phyloP scores from a whole-genome alignment of 2,113 vertebrate genomes.

The Oreochromis niloticus region DNA sequence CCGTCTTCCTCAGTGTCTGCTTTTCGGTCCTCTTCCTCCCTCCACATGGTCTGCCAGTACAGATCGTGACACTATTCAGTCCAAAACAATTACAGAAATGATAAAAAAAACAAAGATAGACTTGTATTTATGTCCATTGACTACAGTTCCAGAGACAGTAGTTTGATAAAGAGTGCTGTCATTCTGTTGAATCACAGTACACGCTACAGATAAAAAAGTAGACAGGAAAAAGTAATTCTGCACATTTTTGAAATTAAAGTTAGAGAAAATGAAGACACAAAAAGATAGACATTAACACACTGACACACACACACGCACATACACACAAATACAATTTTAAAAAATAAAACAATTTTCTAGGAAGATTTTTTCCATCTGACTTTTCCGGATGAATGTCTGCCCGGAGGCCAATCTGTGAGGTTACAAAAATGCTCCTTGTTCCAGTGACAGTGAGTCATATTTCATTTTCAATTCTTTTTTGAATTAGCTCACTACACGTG shows the following conservation, averaged over 20 bases:
- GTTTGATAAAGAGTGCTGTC: background rate
- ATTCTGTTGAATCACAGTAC: background rate
- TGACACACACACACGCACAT: background rate
- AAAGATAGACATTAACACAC: background rate
- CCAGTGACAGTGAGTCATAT: background rate
- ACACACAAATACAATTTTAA: too few relatives aligned
- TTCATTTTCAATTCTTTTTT: background rate
- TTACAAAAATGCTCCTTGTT: background rate
- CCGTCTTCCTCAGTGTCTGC: fast-evolving
- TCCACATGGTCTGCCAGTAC: fast-evolving
- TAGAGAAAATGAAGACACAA: fast-evolving
- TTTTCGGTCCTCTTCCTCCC: background rate
- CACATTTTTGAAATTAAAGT: background rate
- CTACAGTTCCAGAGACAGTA: background rate
- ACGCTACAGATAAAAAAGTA: background rate
- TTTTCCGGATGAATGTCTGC: background rate
- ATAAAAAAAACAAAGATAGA: background rate
- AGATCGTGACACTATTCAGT: background rate
- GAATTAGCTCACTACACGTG: background rate
- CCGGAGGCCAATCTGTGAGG: background rate
- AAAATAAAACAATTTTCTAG: background rate
- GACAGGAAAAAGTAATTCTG: background rate
- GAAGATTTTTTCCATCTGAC: background rate
- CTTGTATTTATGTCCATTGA: fast-evolving
- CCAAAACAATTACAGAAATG: background rate